Base-by-base conservation (phyloP, 2,797 vertebrate species). In the Steatocranus sp. region DNA sequence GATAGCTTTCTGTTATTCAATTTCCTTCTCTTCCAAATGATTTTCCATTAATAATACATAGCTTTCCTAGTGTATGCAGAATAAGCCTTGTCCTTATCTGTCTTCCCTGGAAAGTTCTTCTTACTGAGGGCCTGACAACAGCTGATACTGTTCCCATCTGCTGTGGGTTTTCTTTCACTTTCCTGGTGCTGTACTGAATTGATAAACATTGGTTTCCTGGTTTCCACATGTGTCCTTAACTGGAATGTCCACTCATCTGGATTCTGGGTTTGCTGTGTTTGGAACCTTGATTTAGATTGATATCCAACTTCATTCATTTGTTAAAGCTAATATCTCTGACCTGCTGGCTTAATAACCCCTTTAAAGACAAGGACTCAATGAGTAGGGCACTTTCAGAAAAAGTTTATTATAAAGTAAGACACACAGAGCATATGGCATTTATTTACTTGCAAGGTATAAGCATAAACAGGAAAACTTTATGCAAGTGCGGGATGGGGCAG, bases 341-440 rank as follows among this genome's bases (percentile, higher is more conserved):
- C 3, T 2, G 18, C 48, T 1, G 48, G 46, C 17, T 49, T 49
- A 49, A 49, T 20, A 9, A 49, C 48, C 20, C 48, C 5, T 11
- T 49, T 49, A 49, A 49, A 49, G 48, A 20, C 48, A 49, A 49
- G 48, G 18, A 3, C 48, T 3, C 18, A 49, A 49, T 20, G 48
- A 49, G 48, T 49, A 49, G 48, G 48, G 48, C 0, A 1, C 18
- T 3, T 49, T 49, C 48, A 49, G 48, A 49, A 20, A 49, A 49
- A 1, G 9, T 20, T 49, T 0, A 49, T 6, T 49, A 49, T n/a
- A 49, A 20, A 11, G 0, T n/a, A 49, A 20, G 48, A 11, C 46
- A n/a, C 1, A 0, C 46, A 48, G 3, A 8, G 1, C 48, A 2
- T 49, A 3, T 5, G 48, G 48, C 18, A 49, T 20, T 20, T 9